phyloP scores from a whole-genome alignment of 2,797 vertebrate species.

The Manis javanica region DNA sequence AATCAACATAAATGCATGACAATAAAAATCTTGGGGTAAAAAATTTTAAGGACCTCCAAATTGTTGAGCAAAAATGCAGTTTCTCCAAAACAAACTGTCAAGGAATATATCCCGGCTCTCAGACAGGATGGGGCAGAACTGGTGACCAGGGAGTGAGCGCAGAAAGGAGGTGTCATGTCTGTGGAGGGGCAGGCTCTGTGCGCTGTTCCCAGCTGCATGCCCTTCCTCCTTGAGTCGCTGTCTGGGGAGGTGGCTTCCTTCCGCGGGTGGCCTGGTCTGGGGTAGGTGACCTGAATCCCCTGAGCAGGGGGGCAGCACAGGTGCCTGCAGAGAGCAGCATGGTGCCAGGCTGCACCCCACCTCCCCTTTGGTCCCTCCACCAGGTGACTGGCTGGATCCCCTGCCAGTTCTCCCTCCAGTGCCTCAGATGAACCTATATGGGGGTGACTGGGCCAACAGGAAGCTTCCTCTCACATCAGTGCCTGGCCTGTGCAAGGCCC shows the following conservation, averaged over 20 bases:
- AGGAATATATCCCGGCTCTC: background rate
- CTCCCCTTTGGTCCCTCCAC: no score
- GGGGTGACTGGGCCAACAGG: background rate
- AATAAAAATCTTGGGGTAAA: background rate
- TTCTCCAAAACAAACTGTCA: background rate
- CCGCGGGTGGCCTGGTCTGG: accelerated
- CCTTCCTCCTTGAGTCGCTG: accelerated
- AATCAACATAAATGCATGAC: background rate
- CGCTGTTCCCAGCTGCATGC: accelerated
- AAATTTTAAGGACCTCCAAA: background rate
- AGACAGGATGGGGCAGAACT: accelerated
- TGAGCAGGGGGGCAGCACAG: no score
- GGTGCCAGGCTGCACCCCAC: no score
- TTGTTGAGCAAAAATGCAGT: background rate
- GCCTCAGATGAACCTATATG: accelerated
- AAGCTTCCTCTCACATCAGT: background rate
- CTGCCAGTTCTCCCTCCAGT: accelerated
- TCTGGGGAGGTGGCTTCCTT: background rate
- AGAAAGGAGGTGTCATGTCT: accelerated
- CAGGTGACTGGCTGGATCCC: no score
- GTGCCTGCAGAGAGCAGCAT: no score
- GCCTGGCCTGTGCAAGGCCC: no score
- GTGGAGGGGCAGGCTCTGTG: accelerated
- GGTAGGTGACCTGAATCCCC: no score
- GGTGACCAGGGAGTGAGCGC: background rate